These are phyloP conservation scores for Phalangium opilio DNA, from an alignment of 2,888 invertebrate genomes.

Conservation along the genomic window DNA sequence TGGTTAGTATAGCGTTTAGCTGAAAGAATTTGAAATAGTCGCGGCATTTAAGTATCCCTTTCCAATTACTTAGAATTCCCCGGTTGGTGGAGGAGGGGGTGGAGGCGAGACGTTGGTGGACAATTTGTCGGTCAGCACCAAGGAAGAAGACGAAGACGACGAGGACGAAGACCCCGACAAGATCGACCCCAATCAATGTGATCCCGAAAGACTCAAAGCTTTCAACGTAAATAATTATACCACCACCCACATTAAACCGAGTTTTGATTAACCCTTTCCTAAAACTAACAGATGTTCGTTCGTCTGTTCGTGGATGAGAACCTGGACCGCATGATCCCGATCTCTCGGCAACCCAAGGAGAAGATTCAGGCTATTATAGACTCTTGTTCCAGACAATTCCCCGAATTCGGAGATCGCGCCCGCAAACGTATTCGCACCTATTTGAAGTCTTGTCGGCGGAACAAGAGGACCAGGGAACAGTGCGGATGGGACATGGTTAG, in stretches of 20 bases:
- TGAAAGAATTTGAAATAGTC: no score
- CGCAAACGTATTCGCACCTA: constrained; percentile 88
- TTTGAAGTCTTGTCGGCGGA: constrained; percentile 83
- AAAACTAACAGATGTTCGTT: constrained; percentile 74
- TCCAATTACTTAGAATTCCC: constrained; percentile 2
- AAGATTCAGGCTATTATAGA: constrained; percentile 95
- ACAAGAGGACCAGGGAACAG: constrained; percentile 71
- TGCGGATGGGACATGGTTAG: constrained; percentile 77
- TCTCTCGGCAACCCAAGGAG: constrained; percentile 93
- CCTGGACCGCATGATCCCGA: constrained; percentile 86
- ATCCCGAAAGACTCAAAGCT: constrained; percentile 86
- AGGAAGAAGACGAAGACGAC: constrained; percentile 21
- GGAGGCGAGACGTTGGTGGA: constrained; percentile 7
- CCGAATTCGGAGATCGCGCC: constrained; percentile 87
- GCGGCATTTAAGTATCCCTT: not conserved
- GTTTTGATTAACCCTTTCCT: constrained; percentile 5
- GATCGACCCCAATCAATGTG: constrained; percentile 70
- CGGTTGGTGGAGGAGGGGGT: not conserved
- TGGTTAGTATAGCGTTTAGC: no score
- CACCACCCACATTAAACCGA: not conserved
- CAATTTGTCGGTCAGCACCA: constrained; percentile 14
- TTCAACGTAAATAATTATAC: constrained; percentile 59
- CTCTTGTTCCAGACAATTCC: constrained; percentile 90
- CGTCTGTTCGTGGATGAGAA: constrained; percentile 93
- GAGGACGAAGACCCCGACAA: constrained; percentile 64